These are phyloP conservation scores for Cheilosia vulpina DNA, from an alignment of 2,888 invertebrate genomes.

Conservation along the genomic window DNA sequence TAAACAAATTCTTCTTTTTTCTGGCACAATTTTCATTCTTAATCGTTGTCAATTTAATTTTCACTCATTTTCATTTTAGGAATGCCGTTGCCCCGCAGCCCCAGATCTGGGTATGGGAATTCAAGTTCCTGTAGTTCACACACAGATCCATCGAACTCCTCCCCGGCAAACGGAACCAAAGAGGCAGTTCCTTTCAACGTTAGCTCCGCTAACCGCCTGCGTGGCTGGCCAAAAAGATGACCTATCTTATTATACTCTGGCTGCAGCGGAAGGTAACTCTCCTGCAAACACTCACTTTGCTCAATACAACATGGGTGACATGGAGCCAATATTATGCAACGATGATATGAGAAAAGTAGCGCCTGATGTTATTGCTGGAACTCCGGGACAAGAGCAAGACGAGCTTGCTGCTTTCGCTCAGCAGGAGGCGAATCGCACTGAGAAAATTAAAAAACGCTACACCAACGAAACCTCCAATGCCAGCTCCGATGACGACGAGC, in stretches of 20 bases:
- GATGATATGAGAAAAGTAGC: slow-evolving; percentile 85
- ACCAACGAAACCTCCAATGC: slow-evolving; percentile 84
- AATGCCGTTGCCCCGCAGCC: slow-evolving; percentile 84
- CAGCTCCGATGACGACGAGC: slow-evolving; percentile 88
- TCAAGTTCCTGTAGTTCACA: slow-evolving; percentile 83
- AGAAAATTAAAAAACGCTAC: slow-evolving; percentile 90
- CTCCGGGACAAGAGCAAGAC: slow-evolving; percentile 87
- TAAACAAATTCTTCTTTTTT: not conserved
- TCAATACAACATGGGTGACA: slow-evolving; percentile 87
- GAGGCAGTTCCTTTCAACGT: slow-evolving; percentile 90
- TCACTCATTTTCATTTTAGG: slow-evolving; percentile 76
- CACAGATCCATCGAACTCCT: slow-evolving; percentile 82
- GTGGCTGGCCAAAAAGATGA: slow-evolving; percentile 87
- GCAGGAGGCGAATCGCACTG: slow-evolving; percentile 92
- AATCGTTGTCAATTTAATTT: not conserved
- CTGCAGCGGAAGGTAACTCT: slow-evolving; percentile 86
- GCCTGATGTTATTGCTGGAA: slow-evolving; percentile 91
- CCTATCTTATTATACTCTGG: slow-evolving; percentile 85
- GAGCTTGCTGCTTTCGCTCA: slow-evolving; percentile 93
- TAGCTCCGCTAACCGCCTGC: slow-evolving; percentile 91
- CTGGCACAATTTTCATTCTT: not conserved
- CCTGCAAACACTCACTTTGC: slow-evolving; percentile 87
- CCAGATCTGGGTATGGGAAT: slow-evolving; percentile 86
- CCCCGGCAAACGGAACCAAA: slow-evolving; percentile 87
- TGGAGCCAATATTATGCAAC: slow-evolving; percentile 86